Conservation (phyloP, 1,140 invertebrate species). For the Drosophila pallidifrons region DNA sequence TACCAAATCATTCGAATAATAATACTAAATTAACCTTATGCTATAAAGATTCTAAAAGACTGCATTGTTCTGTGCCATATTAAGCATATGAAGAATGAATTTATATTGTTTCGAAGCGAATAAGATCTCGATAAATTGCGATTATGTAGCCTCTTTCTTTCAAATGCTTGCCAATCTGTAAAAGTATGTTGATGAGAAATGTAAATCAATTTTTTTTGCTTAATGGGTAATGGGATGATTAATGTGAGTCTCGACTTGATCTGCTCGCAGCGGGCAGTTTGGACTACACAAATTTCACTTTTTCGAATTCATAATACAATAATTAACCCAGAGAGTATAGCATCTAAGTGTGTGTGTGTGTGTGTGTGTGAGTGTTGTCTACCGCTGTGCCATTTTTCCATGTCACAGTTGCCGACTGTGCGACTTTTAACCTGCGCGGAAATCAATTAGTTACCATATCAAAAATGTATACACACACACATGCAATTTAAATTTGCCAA, state of each 20-base stretch:
- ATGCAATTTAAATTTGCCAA: conserved; percentile 35
- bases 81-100: too few relatives aligned
- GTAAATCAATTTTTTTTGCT: conserved; percentile 67
- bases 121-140: background rate
- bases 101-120: too few relatives aligned
- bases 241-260: conserved; percentile 42
- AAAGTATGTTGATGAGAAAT: conserved; percentile 53
- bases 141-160: background rate
- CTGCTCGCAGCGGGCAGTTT: conserved; percentile 36
- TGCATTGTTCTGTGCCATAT: too few relatives aligned
- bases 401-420: conserved; percentile 59
- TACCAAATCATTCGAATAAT: too few relatives aligned
- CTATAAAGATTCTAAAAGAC: too few relatives aligned
- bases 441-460: conserved; percentile 71
- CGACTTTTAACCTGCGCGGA: conserved; percentile 75
- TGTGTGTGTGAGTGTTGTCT: conserved; percentile 13
- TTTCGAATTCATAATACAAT: conserved; percentile 64
- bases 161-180: conserved; percentile 11
- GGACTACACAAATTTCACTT: conserved; percentile 70
- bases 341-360: conserved; percentile 12
- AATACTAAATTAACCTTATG: too few relatives aligned
- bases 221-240: conserved; percentile 67
- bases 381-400: conserved; percentile 53
- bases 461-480: conserved; percentile 39
- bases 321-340: conserved; percentile 67